phyloP scores from a whole-genome alignment of 2,113 vertebrate genomes.

The Hippotragus niger region DNA sequence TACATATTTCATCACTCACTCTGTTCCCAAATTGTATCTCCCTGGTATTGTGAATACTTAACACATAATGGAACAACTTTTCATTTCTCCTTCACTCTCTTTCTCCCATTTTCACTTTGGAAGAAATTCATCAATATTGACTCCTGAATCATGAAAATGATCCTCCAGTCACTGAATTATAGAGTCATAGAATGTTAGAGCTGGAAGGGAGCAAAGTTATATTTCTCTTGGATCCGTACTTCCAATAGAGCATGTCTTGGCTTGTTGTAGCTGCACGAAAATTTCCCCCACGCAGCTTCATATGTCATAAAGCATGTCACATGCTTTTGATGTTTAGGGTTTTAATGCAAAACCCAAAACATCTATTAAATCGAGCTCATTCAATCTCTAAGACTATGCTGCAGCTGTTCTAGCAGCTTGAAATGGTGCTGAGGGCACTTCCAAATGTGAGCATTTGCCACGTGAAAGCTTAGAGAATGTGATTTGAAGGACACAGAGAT shows the following conservation, averaged over 20 bases:
- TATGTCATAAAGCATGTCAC: constrained; percentile 31
- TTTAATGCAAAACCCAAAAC: constrained; percentile 32
- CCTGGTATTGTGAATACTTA: constrained; percentile 44
- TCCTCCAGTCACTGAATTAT: constrained; percentile 46
- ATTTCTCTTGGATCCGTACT: constrained; percentile 27
- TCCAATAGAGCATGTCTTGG: constrained; percentile 4
- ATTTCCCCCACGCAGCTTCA: neutral
- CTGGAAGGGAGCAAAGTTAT: constrained; percentile 16
- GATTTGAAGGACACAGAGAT: neutral
- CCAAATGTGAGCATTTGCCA: neutral
- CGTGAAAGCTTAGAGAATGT: neutral
- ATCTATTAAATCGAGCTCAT: constrained; percentile 3
- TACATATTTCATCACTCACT: neutral
- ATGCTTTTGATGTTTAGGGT: neutral
- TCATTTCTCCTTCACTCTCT: constrained; percentile 16
- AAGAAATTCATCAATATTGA: constrained; percentile 39
- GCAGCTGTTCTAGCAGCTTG: neutral
- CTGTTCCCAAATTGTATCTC: constrained; percentile 1
- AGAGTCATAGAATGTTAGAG: constrained; percentile 27
- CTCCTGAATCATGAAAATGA: constrained; percentile 62
- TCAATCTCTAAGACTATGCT: neutral
- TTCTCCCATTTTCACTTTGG: constrained; percentile 23
- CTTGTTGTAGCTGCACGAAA: neutral
- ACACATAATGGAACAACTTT: neutral
- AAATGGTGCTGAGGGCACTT: neutral